phyloP scores from a whole-genome alignment of 2,113 vertebrate genomes.

The Picathartes gymnocephalus region DNA sequence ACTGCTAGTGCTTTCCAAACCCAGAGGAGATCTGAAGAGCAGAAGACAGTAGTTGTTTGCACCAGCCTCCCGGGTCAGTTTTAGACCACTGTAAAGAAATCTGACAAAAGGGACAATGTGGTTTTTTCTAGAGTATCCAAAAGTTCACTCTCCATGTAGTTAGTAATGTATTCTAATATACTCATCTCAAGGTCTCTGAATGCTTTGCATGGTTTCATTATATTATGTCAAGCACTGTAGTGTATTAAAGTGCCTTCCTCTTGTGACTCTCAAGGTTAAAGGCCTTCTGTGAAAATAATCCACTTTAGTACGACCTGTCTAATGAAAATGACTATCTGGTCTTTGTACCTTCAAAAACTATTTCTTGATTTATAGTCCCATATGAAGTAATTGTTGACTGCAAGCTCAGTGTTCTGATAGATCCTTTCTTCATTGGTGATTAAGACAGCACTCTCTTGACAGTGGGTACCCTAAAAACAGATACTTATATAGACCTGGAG shows the following conservation, averaged over 20 bases:
- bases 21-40: neutral
- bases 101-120: neutral
- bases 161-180: neutral
- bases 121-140: neutral
- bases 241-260: neutral
- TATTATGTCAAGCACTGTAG: neutral
- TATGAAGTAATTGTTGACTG: neutral
- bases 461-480: neutral
- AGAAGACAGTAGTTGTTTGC: neutral
- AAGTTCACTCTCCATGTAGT: neutral
- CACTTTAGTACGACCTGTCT: neutral
- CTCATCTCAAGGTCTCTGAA: neutral
- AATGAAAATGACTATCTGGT: neutral
- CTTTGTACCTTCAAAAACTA: neutral
- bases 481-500: neutral
- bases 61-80: neutral
- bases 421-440: neutral
- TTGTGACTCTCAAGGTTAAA: neutral
- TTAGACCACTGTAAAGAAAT: neutral
- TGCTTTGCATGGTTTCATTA: neutral
- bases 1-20: neutral
- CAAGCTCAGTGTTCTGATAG: neutral
- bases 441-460: neutral
- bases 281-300: neutral
- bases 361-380: neutral